These are phyloP conservation scores for Momotus momota DNA, from an alignment of 2,797 vertebrate genomes.

Conservation along the genomic window DNA sequence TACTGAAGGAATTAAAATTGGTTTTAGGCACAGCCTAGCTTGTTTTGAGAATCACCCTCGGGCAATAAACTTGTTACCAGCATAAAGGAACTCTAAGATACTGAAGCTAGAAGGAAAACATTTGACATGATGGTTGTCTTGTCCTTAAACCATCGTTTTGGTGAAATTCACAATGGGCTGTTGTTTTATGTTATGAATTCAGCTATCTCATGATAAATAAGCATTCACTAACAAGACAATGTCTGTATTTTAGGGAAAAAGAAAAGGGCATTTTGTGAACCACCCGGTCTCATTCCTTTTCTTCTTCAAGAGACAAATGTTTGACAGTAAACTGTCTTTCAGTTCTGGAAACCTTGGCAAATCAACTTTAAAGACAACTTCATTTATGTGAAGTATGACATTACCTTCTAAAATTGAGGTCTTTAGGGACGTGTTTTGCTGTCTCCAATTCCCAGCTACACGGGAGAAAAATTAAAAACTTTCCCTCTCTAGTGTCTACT, in stretches of 20 bases:
- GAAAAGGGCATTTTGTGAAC: neutral
- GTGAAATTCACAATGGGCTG: neutral
- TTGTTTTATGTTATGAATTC: conserved; percentile 17
- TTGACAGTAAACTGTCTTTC: neutral
- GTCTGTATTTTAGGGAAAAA: neutral
- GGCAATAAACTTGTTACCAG: neutral
- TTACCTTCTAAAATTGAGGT: neutral
- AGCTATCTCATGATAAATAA: conserved; percentile 32
- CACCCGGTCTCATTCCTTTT: neutral
- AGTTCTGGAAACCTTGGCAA: neutral
- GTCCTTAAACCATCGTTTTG: neutral
- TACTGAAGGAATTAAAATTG: neutral
- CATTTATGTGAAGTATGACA: neutral
- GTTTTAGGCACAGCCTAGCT: neutral
- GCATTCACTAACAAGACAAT: conserved; percentile 53
- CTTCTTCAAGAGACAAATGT: neutral
- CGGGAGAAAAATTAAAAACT: neutral
- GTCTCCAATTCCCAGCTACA: neutral
- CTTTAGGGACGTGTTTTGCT: neutral
- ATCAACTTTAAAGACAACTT: neutral
- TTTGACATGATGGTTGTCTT: neutral
- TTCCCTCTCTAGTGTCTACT: accelerated
- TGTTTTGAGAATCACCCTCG: neutral
- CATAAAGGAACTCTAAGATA: neutral
- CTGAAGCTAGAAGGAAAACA: neutral